Conservation (phyloP, 2,113 vertebrate genomes). For the Sigmodon hispidus region DNA sequence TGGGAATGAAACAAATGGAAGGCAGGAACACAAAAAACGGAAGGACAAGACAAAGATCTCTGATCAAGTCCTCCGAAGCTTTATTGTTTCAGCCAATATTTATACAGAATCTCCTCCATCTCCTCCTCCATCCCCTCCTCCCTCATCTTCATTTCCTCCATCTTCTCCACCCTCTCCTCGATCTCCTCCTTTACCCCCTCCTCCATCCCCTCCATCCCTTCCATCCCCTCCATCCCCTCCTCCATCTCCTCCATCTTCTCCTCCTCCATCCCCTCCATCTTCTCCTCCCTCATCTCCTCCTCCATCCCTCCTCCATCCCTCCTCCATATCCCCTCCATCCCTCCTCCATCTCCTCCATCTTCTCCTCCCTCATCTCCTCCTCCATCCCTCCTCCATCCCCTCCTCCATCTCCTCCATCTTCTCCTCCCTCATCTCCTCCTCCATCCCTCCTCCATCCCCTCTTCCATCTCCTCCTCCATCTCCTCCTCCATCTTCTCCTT, state of each 20-base stretch:
- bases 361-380: not conserved
- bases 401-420: no score
- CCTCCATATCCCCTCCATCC: no score
- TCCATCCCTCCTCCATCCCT: not conserved
- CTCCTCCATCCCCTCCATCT: not conserved
- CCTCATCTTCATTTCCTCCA: no score
- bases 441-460: not conserved
- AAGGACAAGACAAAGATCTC: no score
- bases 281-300: not conserved
- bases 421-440: not conserved
- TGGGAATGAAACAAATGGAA: no score
- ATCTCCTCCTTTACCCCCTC: not conserved
- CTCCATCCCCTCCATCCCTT: not conserved
- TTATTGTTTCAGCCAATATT: no score
- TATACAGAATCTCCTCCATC: no score
- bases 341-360: not conserved
- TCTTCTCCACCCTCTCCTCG: no score
- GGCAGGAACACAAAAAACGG: no score
- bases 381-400: not conserved
- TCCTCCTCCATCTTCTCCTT: not conserved
- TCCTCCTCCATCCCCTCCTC: no score
- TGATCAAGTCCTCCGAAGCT: no score
- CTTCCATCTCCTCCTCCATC: no score
- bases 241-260: not conserved
- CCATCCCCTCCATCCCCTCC: not conserved